Evolutionary conservation across 1,140 invertebrate genomes (phyloP).

Genomic region (Thereuonema tuberculata): DNA sequence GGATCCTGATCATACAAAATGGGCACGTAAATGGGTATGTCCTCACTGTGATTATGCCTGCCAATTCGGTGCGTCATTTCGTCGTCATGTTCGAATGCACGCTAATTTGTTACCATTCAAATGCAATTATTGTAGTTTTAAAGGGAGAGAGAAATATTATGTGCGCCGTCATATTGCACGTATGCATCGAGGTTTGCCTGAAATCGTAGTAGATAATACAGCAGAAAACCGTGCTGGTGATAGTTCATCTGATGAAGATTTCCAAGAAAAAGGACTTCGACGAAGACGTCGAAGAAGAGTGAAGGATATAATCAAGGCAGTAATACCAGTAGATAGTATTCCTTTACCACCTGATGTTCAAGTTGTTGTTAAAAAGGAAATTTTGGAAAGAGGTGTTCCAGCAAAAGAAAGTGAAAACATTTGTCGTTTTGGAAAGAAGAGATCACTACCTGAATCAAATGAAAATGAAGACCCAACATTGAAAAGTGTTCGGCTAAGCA

Average conservation of each 20-base stretch:
- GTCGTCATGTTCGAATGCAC: conserved; percentile 13
- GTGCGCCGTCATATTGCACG: conserved; percentile 15
- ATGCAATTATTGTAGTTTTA: conserved; percentile 16
- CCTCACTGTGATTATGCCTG: conserved; percentile 18
- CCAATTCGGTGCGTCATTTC: conserved; percentile 15
- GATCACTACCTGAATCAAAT: background rate
- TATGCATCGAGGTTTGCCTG: conserved; percentile 9
- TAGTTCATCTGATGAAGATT: conserved; percentile 7
- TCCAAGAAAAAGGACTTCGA: conserved; percentile 9
- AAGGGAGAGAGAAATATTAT: conserved; percentile 16
- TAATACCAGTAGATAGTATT: background rate
- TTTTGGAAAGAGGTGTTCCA: too few species aligned
- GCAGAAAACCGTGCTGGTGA: conserved; percentile 7
- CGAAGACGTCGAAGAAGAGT: background rate
- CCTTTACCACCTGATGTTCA: background rate
- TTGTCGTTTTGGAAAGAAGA: background rate
- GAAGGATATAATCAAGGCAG: background rate
- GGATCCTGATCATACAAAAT: conserved; percentile 12
- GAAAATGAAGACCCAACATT: too few species aligned
- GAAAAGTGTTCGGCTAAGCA: too few species aligned
- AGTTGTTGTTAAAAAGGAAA: background rate
- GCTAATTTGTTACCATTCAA: conserved; percentile 12
- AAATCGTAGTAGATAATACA: conserved; percentile 11
- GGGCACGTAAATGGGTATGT: conserved; percentile 14
- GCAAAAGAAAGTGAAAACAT: too few species aligned